Conservation (phyloP, 2,113 vertebrate genomes). For the Onychostruthus taczanowskii region DNA sequence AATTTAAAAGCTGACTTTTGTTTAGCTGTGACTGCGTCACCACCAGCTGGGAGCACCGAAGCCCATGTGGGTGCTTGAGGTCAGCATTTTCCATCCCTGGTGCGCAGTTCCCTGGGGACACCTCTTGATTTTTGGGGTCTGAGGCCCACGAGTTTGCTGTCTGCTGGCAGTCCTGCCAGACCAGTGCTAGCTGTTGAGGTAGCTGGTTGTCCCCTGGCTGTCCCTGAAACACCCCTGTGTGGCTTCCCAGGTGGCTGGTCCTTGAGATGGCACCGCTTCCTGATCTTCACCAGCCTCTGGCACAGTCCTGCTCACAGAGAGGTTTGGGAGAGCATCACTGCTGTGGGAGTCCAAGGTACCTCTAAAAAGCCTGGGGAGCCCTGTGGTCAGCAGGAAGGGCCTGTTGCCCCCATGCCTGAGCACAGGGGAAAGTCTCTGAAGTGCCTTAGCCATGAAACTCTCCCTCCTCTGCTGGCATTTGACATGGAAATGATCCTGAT, state of each 20-base stretch:
- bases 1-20: background rate
- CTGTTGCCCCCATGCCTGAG: rapidly evolving
- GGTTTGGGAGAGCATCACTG: background rate
- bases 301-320: background rate
- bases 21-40: background rate
- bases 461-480: background rate
- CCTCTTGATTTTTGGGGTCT: background rate
- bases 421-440: background rate
- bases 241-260: background rate
- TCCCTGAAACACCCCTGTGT: background rate
- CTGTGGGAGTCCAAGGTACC: background rate
- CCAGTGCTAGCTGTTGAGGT: background rate
- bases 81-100: background rate
- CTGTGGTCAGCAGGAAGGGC: background rate
- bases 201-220: background rate
- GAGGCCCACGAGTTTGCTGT: rapidly evolving
- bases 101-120: background rate
- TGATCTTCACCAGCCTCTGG: background rate
- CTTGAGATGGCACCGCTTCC: background rate
- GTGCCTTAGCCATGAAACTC: background rate
- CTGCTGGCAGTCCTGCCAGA: background rate
- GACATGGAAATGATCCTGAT: conserved; percentile 29
- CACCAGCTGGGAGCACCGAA: background rate
- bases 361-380: background rate
- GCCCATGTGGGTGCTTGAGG: background rate